phyloP scores from a whole-genome alignment of 2,888 invertebrate genomes.

The Punctoribates punctum region DNA sequence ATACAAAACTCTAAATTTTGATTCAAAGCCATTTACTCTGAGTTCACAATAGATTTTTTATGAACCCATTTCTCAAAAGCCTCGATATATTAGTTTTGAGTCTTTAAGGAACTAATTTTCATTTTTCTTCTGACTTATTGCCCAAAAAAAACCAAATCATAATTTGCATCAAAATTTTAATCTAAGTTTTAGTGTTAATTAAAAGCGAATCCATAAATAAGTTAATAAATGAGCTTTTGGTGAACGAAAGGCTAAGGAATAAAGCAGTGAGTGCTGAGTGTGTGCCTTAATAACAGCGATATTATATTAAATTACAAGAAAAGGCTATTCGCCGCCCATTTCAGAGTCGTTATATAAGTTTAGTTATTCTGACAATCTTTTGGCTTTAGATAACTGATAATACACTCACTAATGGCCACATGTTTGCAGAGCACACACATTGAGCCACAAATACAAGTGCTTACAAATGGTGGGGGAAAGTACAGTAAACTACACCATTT shows the following conservation, averaged over 20 bases:
- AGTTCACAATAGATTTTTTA: conserved; percentile 3
- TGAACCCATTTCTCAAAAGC: conserved; percentile 8
- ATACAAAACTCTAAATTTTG: not conserved
- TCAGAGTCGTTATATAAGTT: not conserved
- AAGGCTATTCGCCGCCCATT: not conserved
- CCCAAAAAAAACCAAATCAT: not conserved
- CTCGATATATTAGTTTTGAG: not conserved
- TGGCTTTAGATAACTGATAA: conserved; percentile 32
- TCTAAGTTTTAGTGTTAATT: not conserved
- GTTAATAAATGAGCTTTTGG: not conserved
- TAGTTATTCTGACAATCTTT: conserved; percentile 29
- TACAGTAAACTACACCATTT: not conserved
- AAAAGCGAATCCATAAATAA: conserved; percentile 22
- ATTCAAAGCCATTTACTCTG: not conserved
- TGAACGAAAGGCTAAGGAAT: not conserved
- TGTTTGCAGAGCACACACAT: not conserved
- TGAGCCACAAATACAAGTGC: not conserved
- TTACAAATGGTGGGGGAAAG: not conserved
- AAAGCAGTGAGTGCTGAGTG: not conserved
- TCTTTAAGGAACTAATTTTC: not conserved
- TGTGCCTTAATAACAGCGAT: conserved; percentile 22
- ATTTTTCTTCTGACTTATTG: not conserved
- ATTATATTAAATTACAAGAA: conserved; percentile 23
- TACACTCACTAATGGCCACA: conserved; percentile 34
- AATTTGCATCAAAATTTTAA: not conserved